Percentiles rank a stretch among this genome's conserved stretches.
Conservation (phyloP, 2,888 invertebrate genomes). For the Pyrrhia umbra region DNA sequence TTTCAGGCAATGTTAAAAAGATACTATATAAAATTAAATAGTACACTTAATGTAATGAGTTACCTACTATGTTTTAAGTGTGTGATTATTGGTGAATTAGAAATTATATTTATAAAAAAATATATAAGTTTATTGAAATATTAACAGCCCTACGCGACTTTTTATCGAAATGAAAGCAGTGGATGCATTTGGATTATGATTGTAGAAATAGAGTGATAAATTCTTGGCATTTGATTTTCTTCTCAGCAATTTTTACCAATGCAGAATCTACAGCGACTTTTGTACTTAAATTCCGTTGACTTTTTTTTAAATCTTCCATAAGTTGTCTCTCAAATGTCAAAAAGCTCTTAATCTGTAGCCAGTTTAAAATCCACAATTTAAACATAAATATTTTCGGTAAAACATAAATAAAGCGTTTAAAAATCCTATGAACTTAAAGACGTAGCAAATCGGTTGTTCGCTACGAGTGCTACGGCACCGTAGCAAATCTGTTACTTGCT, state of each 20-base stretch:
- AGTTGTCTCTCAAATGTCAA: too few species aligned
- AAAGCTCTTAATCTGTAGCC: too few species aligned
- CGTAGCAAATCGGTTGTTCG: slow-evolving; percentile 1
- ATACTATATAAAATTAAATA: too few species aligned
- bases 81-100: too few species aligned
- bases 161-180: background rate
- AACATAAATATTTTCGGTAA: background rate
- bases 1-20: background rate
- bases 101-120: too few species aligned
- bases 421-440: background rate
- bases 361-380: background rate
- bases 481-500: slow-evolving; percentile 28
- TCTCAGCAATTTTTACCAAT: slow-evolving; percentile 24
- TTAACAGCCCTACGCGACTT: too few species aligned
- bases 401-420: background rate
- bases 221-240: slow-evolving; percentile 47
- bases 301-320: too few species aligned
- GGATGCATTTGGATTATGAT: slow-evolving; percentile 38
- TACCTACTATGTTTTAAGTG: too few species aligned
- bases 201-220: slow-evolving; percentile 35
- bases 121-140: too few species aligned
- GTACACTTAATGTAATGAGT: too few species aligned
- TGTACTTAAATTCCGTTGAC: too few species aligned
- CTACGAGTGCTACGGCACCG: slow-evolving; percentile 15
- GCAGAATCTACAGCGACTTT: too few species aligned